Conservation (phyloP, 2,113 vertebrate genomes). For the Rhynchomys soricoides region DNA sequence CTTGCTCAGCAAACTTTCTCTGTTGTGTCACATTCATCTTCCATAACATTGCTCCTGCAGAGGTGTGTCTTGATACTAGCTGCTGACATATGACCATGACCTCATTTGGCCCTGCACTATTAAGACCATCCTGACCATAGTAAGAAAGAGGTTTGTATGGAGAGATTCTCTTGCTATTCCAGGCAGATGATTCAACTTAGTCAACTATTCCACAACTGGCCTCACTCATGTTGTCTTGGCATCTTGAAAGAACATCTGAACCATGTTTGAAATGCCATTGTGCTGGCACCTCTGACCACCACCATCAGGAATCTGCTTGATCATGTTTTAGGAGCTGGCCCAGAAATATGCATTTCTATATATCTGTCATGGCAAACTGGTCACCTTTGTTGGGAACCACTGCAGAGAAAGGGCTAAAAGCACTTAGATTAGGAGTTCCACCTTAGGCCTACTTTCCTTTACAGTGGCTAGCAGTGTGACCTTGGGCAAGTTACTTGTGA, state of each 20-base stretch:
- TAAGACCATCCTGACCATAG: constrained; percentile 18
- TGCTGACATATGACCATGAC: constrained; percentile 53
- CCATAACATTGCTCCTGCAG: not conserved
- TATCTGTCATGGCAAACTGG: constrained; percentile 27
- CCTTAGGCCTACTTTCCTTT: constrained; percentile 20
- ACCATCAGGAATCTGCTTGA: constrained; percentile 42
- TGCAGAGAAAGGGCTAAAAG: constrained; percentile 33
- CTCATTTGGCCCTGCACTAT: constrained; percentile 51
- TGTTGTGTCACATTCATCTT: constrained; percentile 26
- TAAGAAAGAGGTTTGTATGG: constrained; percentile 36
- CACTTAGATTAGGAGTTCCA: not conserved
- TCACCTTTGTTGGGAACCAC: constrained; percentile 6
- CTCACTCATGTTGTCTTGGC: constrained; percentile 53
- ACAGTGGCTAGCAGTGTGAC: not conserved
- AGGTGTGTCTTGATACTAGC: not conserved
- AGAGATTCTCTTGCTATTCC: constrained; percentile 64
- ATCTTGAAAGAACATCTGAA: constrained; percentile 64
- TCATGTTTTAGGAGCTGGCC: constrained; percentile 21
- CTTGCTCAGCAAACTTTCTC: constrained; percentile 47
- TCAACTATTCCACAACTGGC: constrained; percentile 63
- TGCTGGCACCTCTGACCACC: constrained; percentile 56
- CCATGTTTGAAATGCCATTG: constrained; percentile 66
- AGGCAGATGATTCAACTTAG: constrained; percentile 64
- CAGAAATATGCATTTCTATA: constrained; percentile 52
- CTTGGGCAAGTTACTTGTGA: constrained; percentile 30